Percentiles rank a stretch among this genome's conserved stretches.
phyloP scores from a whole-genome alignment of 2,113 vertebrate species.

The Maccullochella peelii region DNA sequence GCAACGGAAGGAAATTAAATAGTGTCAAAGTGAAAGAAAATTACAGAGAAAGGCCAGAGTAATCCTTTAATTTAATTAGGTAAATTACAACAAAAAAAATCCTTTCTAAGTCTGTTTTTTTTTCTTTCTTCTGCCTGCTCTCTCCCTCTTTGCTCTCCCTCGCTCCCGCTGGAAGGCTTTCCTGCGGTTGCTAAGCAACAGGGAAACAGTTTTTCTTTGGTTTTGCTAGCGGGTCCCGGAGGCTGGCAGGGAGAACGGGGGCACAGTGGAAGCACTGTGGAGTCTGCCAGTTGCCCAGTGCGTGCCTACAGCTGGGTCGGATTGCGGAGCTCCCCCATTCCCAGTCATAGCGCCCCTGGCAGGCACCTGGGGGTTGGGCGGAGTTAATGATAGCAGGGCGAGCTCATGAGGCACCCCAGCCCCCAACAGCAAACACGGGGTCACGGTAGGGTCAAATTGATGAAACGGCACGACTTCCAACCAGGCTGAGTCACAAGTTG shows the following conservation, averaged over 20 bases:
- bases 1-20: conserved; percentile 69
- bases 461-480: conserved; percentile 31
- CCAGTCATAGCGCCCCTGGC: conserved; percentile 36
- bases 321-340: conserved; percentile 7
- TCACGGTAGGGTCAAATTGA: conserved; percentile 37
- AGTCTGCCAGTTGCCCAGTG: conserved; percentile 68
- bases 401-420: conserved; percentile 5
- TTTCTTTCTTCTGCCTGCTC: conserved; percentile 30
- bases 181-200: conserved; percentile 80
- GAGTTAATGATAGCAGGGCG: conserved; percentile 37
- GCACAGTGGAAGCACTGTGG: conserved; percentile 75
- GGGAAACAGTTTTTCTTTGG: conserved; percentile 75
- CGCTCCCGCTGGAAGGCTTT: conserved; percentile 69
- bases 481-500: conserved; percentile 52
- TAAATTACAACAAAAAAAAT: conserved; percentile 74
- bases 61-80: conserved; percentile 83
- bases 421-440: conserved; percentile 45
- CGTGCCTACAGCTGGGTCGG: conserved; percentile 68
- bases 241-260: conserved; percentile 67
- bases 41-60: conserved; percentile 61
- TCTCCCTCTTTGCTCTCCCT: conserved; percentile 37
- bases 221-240: conserved; percentile 64
- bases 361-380: conserved; percentile 19
- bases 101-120: conserved; percentile 47
- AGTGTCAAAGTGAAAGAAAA: conserved; percentile 64